Conservation (phyloP, 2,888 invertebrate species). For the Oscheius sp. region DNA sequence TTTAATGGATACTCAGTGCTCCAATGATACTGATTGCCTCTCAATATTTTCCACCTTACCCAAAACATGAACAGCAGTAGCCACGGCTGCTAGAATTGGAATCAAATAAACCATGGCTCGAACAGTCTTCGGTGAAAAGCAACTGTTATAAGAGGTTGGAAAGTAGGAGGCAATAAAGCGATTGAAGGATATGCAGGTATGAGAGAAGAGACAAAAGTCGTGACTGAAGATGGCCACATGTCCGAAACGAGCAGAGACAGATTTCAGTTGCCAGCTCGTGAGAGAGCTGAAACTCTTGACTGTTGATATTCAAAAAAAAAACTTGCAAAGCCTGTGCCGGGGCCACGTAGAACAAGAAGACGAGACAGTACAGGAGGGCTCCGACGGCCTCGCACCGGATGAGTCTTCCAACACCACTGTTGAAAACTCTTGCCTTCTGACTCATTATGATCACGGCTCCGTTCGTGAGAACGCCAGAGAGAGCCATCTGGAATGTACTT, state of each 20-base stretch:
- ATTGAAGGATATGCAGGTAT: slow-evolving; percentile 32
- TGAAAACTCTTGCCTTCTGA: slow-evolving; percentile 14
- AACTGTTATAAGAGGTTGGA: background rate
- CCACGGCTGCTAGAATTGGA: slow-evolving; percentile 9
- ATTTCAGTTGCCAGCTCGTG: background rate
- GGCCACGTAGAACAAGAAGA: slow-evolving; percentile 29
- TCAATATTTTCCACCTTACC: background rate
- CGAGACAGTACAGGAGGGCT: slow-evolving; percentile 27
- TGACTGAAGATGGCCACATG: slow-evolving; percentile 36
- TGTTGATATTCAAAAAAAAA: background rate
- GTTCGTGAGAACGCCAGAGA: slow-evolving; percentile 9
- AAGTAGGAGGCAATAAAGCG: slow-evolving; percentile 28
- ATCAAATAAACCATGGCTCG: background rate
- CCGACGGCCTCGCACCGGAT: slow-evolving; percentile 23
- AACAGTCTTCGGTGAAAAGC: background rate
- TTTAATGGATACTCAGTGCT: no score
- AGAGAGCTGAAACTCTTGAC: background rate
- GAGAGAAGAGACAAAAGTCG: slow-evolving; percentile 34
- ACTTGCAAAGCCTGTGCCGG: slow-evolving; percentile 19
- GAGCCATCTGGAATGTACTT: slow-evolving; percentile 26
- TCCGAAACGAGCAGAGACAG: slow-evolving; percentile 22
- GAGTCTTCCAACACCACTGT: slow-evolving; percentile 13
- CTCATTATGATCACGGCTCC: slow-evolving; percentile 22
- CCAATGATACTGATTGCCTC: background rate
- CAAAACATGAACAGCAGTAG: slow-evolving; percentile 20